phyloP scores from a whole-genome alignment of 2,113 vertebrate species.

The Cinclus mexicanus region DNA sequence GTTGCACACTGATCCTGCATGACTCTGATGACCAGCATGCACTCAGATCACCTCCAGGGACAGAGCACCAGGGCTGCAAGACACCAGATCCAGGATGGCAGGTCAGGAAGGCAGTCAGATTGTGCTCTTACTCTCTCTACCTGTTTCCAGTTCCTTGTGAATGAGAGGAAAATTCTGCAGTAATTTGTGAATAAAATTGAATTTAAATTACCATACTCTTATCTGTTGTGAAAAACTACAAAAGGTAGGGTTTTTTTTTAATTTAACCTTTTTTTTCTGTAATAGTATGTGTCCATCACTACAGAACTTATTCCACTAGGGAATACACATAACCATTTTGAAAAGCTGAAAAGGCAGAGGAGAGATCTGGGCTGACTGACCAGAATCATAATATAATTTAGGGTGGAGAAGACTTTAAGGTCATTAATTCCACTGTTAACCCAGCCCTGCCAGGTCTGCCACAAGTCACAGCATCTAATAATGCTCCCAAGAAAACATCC shows the following conservation, averaged over 20 bases:
- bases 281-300: background rate
- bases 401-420: background rate
- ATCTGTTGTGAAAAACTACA: background rate
- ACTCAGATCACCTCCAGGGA: background rate
- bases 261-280: background rate
- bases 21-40: rapidly evolving
- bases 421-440: background rate
- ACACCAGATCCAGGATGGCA: background rate
- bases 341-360: background rate
- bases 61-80: background rate
- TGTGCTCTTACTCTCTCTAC: background rate
- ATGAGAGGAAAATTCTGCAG: background rate
- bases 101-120: background rate
- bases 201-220: background rate
- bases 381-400: background rate
- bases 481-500: background rate
- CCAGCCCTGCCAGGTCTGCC: background rate
- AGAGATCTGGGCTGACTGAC: background rate
- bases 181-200: background rate
- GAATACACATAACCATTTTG: background rate
- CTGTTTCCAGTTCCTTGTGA: background rate
- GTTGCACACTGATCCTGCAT: background rate
- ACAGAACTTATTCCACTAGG: background rate
- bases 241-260: background rate
- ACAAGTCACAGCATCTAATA: background rate